Evolutionary conservation across 2,888 invertebrate species (phyloP).

Genomic region (Lucinisca nassula): DNA sequence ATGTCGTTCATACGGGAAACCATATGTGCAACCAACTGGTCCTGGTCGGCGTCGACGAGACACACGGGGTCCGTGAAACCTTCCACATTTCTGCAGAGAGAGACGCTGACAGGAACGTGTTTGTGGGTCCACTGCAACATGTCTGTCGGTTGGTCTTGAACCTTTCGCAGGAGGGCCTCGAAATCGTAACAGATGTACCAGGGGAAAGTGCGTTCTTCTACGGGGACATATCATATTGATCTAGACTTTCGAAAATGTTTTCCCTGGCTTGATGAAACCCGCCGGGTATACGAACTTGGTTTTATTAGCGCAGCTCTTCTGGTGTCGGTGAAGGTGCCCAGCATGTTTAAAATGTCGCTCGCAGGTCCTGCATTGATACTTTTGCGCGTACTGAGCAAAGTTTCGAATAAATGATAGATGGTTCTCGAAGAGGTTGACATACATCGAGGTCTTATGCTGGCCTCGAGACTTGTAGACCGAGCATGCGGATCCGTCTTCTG

Average conservation of each 20-base stretch:
- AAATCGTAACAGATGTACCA: neutral
- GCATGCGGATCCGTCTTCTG: constrained; percentile 11
- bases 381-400: neutral
- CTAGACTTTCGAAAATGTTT: constrained; percentile 38
- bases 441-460: neutral
- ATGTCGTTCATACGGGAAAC: constrained; percentile 27
- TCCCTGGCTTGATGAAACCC: constrained; percentile 27
- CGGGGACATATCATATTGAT: constrained; percentile 27
- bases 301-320: constrained; percentile 12
- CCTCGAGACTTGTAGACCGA: constrained; percentile 18
- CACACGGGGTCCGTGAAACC: constrained; percentile 37
- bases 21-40: constrained; percentile 35
- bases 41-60: constrained; percentile 43
- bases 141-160: neutral
- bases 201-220: neutral
- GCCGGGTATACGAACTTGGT: constrained; percentile 31
- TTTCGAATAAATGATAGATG: constrained; percentile 2
- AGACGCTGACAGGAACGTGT: neutral
- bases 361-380: constrained; percentile 22
- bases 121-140: neutral
- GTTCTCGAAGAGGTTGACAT: constrained; percentile 23
- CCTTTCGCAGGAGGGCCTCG: neutral
- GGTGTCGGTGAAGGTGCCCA: neutral
- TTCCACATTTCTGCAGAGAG: constrained; percentile 43
- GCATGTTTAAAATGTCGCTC: constrained; percentile 29